A percentile compares a stretch with the other conserved stretches of the same genome.
Evolutionary conservation across 2,113 vertebrate genomes (phyloP).

Genomic region (Pedionomus torquatus): DNA sequence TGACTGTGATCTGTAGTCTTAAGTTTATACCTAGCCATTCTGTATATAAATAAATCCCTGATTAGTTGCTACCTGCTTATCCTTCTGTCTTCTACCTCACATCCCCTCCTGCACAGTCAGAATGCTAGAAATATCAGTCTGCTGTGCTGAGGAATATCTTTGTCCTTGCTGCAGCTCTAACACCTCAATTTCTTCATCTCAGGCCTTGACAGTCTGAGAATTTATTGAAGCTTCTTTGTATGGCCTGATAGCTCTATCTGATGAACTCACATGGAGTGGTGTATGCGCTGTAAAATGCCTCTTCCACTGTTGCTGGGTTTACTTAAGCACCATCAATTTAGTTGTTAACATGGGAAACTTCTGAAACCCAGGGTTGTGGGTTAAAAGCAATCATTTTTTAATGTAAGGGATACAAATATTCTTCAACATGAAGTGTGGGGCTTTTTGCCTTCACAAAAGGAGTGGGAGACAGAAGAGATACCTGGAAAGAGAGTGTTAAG

Average conservation of each 20-base stretch:
- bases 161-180: background rate
- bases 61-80: conserved; percentile 18
- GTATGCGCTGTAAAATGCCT: background rate
- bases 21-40: conserved; percentile 29
- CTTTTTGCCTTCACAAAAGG: background rate
- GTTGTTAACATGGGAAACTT: background rate
- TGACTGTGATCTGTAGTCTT: background rate
- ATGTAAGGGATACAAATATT: background rate
- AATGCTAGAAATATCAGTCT: background rate
- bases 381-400: background rate
- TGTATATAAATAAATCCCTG: conserved; percentile 32
- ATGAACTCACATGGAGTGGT: background rate
- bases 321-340: background rate
- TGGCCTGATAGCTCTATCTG: background rate
- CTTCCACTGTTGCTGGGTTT: background rate
- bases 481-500: background rate
- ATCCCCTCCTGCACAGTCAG: background rate
- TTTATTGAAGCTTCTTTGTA: background rate
- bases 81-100: background rate
- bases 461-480: background rate
- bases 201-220: background rate
- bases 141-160: background rate
- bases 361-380: background rate
- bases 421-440: background rate
- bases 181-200: background rate